Base-by-base conservation (phyloP, 2,113 vertebrate genomes). In the Tychaedon coryphoeus region DNA sequence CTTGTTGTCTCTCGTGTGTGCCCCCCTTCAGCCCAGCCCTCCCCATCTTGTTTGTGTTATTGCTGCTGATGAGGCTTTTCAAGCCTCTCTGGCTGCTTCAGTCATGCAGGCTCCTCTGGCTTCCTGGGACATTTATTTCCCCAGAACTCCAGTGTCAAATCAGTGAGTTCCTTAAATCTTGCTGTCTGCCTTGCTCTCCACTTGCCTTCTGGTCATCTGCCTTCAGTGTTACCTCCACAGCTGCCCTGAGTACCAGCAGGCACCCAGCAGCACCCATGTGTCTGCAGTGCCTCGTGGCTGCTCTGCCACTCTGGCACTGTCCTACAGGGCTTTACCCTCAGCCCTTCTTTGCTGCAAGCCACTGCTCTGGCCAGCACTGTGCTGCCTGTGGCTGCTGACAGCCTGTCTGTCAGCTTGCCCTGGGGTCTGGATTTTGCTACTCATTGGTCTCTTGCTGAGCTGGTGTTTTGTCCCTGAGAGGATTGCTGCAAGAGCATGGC, bases 381-480 rank as follows among this genome's bases (percentile, higher is more conserved):
- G 7, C 2, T 31, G 64, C 38, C 50, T 54, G 58, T 89, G 79
- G 62, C 91, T 83, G 58, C 93, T 69, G 66, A 34, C 71, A 94
- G 85, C 66, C 85, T 69, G 38, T 42, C 69, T 92, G 71, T 38
- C 75, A 93, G 24, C 54, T 92, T 57, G 56, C 86, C 47, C 88
- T 58, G 72, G 56, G 31, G 28, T 84, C 70, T 67, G 40, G 19
- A 65, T 81, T 95, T 77, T 89, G 76, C 57, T 74, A 0, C 61
- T 92, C 69, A 45, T 26, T 0, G 8, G 76, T 84, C 69, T 86
- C 83, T 61, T 65, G 53, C 76, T 90, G 72, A 60, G 48, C 64
- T 84, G 40, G 9, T 77, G 43, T 53, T 92, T 56, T 43, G 57
- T 69, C 50, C 92, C 92, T 91, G 54, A 23, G 89, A 95, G 91